phyloP scores from a whole-genome alignment of 2,888 invertebrate species.

The Andrena trimmerana region DNA sequence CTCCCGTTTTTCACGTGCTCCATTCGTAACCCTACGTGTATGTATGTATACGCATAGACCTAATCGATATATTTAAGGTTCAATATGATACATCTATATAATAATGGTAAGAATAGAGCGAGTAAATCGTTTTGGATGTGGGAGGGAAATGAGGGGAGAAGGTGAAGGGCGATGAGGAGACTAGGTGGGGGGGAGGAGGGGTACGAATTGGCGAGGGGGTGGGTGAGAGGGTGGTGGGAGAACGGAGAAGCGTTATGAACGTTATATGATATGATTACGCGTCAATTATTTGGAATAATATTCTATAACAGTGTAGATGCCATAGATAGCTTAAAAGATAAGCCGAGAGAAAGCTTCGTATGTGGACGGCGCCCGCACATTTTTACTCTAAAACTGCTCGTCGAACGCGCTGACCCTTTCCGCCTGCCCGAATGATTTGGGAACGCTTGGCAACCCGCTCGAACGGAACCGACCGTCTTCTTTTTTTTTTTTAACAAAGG shows the following conservation, averaged over 20 bases:
- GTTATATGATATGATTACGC: constrained; percentile 80
- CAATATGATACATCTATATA: constrained; percentile 76
- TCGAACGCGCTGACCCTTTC: constrained; percentile 18
- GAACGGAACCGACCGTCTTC: constrained; percentile 8
- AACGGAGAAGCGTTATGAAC: constrained; percentile 73
- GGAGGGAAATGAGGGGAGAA: constrained; percentile 32
- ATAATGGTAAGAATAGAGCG: constrained; percentile 74
- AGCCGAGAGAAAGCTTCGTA: constrained; percentile 78
- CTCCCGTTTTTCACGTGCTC: constrained; percentile 9
- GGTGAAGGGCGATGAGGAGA: constrained; percentile 1
- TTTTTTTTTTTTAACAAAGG: neutral
- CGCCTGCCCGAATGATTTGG: constrained; percentile 60
- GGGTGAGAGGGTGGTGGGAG: constrained; percentile 39
- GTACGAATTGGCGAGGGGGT: constrained; percentile 10
- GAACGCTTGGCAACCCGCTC: constrained; percentile 35
- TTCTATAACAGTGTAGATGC: constrained; percentile 74
- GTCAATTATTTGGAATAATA: constrained; percentile 77
- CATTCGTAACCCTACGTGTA: constrained; percentile 41
- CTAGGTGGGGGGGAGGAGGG: neutral
- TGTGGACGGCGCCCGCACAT: constrained; percentile 82
- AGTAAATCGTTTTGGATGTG: constrained; percentile 60
- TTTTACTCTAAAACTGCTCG: constrained; percentile 53
- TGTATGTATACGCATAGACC: constrained; percentile 58
- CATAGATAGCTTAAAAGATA: constrained; percentile 73
- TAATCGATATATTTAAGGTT: constrained; percentile 69